Conservation (phyloP, 2,797 vertebrate species). For the Synaphobranchus kaupii region DNA sequence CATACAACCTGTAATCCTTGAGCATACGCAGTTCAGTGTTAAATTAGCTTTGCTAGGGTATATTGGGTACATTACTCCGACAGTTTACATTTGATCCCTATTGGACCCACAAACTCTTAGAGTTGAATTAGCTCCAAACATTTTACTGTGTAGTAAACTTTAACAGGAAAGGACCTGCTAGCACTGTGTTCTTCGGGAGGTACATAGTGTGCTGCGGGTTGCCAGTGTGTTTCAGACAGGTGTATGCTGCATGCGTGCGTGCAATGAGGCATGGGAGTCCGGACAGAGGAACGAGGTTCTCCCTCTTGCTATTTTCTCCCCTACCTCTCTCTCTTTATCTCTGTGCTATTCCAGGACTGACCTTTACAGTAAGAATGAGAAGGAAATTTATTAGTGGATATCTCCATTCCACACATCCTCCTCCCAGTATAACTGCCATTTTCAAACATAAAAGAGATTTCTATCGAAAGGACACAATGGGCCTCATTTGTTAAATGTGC, state of each 20-base stretch:
- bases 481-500: too few relatives aligned
- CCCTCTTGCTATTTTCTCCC: not conserved
- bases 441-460: not conserved
- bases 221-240: not conserved
- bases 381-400: slow-evolving; percentile 11
- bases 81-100: too few relatives aligned
- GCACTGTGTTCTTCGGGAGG: slow-evolving; percentile 4
- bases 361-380: slow-evolving; percentile 21
- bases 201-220: not conserved
- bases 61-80: too few relatives aligned
- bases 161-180: not conserved
- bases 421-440: not conserved
- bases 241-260: not conserved
- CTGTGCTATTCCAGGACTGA: slow-evolving; percentile 30
- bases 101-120: not conserved
- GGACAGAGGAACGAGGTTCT: not conserved
- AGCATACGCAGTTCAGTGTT: not conserved
- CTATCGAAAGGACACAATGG: not conserved
- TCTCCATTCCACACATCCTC: slow-evolving; percentile 8
- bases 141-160: not conserved
- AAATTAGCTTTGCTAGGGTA: too few relatives aligned
- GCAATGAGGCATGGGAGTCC: slow-evolving; percentile 16
- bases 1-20: not conserved
- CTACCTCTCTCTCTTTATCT: not conserved
- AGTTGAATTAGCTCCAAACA: not conserved